Conservation (phyloP, 2,113 vertebrate species). For the Eulacestoma nigropectus region DNA sequence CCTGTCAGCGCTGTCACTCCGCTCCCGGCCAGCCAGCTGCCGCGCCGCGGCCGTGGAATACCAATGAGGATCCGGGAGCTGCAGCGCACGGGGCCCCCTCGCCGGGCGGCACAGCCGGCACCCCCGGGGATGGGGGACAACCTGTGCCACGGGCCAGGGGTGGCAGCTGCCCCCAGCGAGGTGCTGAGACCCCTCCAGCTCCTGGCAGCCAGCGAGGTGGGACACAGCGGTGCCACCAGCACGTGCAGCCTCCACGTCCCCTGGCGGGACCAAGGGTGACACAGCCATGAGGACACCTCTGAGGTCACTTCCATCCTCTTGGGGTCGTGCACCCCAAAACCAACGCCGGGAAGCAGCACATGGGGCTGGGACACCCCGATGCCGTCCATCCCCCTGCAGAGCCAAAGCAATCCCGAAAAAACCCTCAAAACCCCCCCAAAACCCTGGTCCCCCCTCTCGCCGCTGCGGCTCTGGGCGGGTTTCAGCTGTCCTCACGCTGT, state of each 20-base stretch:
- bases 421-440: fast-evolving
- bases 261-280: neutral
- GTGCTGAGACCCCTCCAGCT: neutral
- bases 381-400: neutral
- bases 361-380: fast-evolving
- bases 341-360: fast-evolving
- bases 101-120: fast-evolving
- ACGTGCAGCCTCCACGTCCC: fast-evolving
- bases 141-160: neutral
- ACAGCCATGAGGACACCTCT: fast-evolving
- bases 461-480: neutral
- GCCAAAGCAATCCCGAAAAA: neutral
- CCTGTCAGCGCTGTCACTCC: conserved; percentile 59
- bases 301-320: neutral
- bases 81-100: neutral
- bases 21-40: conserved; percentile 50
- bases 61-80: conserved; percentile 2
- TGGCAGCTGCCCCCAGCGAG: neutral
- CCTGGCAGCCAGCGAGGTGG: fast-evolving
- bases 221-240: fast-evolving
- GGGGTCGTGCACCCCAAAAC: neutral
- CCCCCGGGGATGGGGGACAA: neutral
- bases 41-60: conserved; percentile 12
- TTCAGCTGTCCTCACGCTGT: conserved; percentile 51
- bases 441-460: fast-evolving